These are phyloP conservation scores for Conger conger DNA, from an alignment of 2,113 vertebrate species.

Conservation along the genomic window DNA sequence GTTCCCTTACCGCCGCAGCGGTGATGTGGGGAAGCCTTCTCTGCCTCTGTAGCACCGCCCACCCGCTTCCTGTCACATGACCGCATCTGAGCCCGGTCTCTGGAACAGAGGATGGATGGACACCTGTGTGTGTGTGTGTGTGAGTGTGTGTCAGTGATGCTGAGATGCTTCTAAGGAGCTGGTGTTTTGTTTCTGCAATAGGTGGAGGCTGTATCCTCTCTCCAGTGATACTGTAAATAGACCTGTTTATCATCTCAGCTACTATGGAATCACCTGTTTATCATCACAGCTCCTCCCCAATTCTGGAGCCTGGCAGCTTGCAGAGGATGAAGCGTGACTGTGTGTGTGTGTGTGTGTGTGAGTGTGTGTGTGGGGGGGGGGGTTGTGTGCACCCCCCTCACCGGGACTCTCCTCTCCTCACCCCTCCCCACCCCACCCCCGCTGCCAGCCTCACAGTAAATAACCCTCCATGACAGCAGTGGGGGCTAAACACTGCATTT, in stretches of 20 bases:
- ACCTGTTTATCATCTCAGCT: not conserved
- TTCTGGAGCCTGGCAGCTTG: too few relatives aligned
- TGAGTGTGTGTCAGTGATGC: not conserved
- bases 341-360: slow-evolving; percentile 19
- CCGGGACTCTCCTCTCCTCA: not conserved
- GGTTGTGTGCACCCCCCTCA: not conserved
- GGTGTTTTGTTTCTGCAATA: not conserved
- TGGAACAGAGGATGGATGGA: not conserved
- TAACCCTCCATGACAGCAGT: not conserved
- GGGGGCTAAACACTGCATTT: not conserved
- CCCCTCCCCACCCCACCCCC: not conserved
- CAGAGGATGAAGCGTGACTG: slow-evolving; percentile 32
- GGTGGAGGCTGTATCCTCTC: not conserved
- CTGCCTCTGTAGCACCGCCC: slow-evolving; percentile 69
- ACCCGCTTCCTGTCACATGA: slow-evolving; percentile 45
- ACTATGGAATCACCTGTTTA: not conserved
- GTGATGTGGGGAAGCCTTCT: slow-evolving; percentile 36
- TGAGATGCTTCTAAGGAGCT: not conserved
- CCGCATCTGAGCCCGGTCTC: not conserved
- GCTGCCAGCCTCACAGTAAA: slow-evolving; percentile 7
- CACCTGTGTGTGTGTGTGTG: not conserved
- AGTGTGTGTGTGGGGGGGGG: slow-evolving; percentile 13
- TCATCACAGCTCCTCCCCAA: not conserved
- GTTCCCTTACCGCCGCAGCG: slow-evolving; percentile 49
- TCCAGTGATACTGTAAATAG: not conserved